Base-by-base conservation (phyloP, 2,113 vertebrate species). In the Cheirogaleus medius region DNA sequence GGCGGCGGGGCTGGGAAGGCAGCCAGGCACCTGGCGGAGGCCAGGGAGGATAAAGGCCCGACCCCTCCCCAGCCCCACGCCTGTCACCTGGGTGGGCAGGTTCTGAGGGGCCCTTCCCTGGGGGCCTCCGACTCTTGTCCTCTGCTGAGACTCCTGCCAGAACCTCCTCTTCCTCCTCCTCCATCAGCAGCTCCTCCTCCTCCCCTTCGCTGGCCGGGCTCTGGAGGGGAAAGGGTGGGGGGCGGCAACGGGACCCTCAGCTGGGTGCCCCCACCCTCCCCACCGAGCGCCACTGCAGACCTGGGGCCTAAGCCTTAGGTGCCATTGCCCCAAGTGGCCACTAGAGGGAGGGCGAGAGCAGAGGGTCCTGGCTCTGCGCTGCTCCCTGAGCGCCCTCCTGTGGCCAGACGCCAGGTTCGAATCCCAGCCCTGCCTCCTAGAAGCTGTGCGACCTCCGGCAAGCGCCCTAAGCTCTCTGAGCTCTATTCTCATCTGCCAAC, bases 121-220 rank as follows among this genome's bases (percentile, higher is more conserved):
- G 98, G 13, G 98, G 99, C 95, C 98, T 98, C 91, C 99, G 99
- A 97, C 96, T 99, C 98, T 98, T 99, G 84, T 99, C 99, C 56
- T 99, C 99, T 0, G 94, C 25, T 98, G 85, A 99, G 98, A 87
- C 98, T 2, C 97, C 97, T 0, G 98, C 97, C 98, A 99, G 94
- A 0, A 49, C 80, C 49, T 97, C 98, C 5, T 97, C 97, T 39
- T 98, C 98, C 20, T 99, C 99, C 6, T 99, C 99, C 3, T 99
- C 99, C 29, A 99, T 99, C 1, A 98, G 96, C 96, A 99, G 94
- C 87, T 99, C 99, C 34, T 99, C 99, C 73, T 99, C 99, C 49
- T 99, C 99, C 0, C 99, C 99, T 97, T 99, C 99, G 0, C 99
- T 99, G 93, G 99, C 99, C 71, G 99, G 98, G 91, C 99, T 99